Percentiles rank a stretch among this genome's conserved stretches.
phyloP scores from a whole-genome alignment of 2,888 invertebrate species.

The Drosophila pegasa region DNA sequence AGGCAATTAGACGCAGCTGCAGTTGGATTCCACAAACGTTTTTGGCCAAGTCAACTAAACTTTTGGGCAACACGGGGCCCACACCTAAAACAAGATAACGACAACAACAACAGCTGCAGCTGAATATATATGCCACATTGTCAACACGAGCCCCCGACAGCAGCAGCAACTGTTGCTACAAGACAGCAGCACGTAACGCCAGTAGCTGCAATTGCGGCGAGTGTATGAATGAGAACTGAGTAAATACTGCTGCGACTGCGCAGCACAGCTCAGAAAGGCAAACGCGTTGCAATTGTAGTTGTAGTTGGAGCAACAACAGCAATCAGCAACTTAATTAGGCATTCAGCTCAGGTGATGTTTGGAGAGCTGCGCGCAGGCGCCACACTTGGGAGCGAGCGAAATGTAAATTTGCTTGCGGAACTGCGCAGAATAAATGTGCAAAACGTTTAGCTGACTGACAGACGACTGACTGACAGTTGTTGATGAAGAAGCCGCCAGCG shows the following conservation, averaged over 20 bases:
- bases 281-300: constrained; percentile 12
- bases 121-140: constrained; percentile 63
- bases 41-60: constrained; percentile 63
- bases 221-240: constrained; percentile 17
- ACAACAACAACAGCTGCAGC: constrained; percentile 24
- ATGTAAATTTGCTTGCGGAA: constrained; percentile 61
- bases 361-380: constrained; percentile 62
- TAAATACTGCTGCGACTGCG: constrained; percentile 41
- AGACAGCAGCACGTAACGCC: constrained; percentile 25
- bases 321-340: constrained; percentile 70
- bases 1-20: constrained; percentile 55
- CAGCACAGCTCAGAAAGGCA: no score
- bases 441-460: constrained; percentile 44
- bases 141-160: constrained; percentile 51
- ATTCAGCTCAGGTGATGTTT: constrained; percentile 48
- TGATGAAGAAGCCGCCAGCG: constrained; percentile 53
- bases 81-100: constrained; percentile 42
- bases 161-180: constrained; percentile 19
- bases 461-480: constrained; percentile 66
- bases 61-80: constrained; percentile 43
- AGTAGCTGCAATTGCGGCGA: constrained; percentile 35
- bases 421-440: constrained; percentile 43
- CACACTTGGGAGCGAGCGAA: constrained; percentile 59
- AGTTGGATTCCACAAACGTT: constrained; percentile 38
- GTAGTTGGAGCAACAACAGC: constrained; percentile 31